Conservation (phyloP, 2,888 invertebrate species). For the Macropis europaea region DNA sequence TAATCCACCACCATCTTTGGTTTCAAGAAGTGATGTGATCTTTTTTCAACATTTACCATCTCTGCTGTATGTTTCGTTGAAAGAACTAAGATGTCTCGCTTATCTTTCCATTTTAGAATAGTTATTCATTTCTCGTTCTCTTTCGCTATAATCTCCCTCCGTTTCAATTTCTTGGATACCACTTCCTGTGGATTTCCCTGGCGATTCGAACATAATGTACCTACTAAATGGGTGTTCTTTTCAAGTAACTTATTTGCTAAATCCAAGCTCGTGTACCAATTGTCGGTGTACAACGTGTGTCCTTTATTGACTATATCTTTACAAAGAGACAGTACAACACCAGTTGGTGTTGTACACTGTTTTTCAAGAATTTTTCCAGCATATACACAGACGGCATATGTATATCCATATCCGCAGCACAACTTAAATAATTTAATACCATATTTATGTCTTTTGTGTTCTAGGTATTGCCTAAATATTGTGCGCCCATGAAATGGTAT, state of each 20-base stretch:
- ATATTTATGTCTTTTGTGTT: neutral
- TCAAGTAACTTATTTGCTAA: too few relatives aligned
- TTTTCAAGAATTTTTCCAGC: too few relatives aligned
- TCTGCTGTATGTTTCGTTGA: constrained; percentile 7
- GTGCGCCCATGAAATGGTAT: neutral
- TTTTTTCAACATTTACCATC: neutral
- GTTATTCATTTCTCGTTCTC: constrained; percentile 13
- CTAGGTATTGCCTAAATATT: neutral
- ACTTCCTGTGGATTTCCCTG: constrained; percentile 24
- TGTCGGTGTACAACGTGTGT: neutral
- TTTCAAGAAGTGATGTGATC: neutral
- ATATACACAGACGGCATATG: too few relatives aligned
- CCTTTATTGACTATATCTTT: neutral
- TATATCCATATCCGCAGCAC: too few relatives aligned
- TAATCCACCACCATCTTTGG: too few relatives aligned
- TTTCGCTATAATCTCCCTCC: constrained; percentile 51
- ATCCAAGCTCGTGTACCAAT: neutral
- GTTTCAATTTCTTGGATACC: constrained; percentile 30
- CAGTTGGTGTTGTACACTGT: neutral
- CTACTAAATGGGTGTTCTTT: constrained; percentile 64
- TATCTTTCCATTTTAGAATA: constrained; percentile 9
- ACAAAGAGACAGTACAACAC: neutral
- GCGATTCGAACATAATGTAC: constrained; percentile 47
- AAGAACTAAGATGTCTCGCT: constrained; percentile 3
- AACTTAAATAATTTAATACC: neutral